A percentile compares a stretch with the other conserved stretches of the same genome.
Evolutionary conservation across 1,140 invertebrate genomes (phyloP).

Genomic region (Drosophila aff.): DNA sequence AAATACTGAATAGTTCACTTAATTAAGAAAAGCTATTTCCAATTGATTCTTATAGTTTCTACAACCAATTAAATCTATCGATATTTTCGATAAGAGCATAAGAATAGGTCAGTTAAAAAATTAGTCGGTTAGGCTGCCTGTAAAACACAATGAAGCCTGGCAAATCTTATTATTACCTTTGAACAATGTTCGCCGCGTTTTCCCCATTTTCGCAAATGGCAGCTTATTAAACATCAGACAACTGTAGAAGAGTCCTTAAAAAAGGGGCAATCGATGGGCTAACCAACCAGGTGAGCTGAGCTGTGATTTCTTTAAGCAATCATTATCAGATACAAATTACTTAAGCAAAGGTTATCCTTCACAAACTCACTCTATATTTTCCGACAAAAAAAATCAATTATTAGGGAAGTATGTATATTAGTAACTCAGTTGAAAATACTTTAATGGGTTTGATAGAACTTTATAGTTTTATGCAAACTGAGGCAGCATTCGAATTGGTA

Average conservation of each 20-base stretch:
- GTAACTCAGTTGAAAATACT: slow-evolving; percentile 15
- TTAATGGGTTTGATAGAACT: slow-evolving; percentile 8
- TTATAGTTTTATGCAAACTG: background rate
- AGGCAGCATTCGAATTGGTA: background rate
- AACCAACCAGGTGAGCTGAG: slow-evolving; percentile 35
- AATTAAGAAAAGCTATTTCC: background rate
- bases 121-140: slow-evolving; percentile 5
- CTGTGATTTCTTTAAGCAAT: slow-evolving; percentile 11
- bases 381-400: too few species aligned
- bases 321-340: slow-evolving; percentile 8
- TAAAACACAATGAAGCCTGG: slow-evolving; percentile 33
- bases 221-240: slow-evolving; percentile 36
- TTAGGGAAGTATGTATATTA: background rate
- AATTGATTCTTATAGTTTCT: background rate
- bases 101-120: background rate
- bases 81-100: too few species aligned
- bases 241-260: slow-evolving; percentile 9
- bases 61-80: too few species aligned
- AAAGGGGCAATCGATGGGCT: slow-evolving; percentile 32
- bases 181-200: slow-evolving; percentile 33
- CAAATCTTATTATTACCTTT: slow-evolving; percentile 57
- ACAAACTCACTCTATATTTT: background rate
- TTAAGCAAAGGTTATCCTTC: too few species aligned
- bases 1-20: background rate
- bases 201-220: slow-evolving; percentile 17